A percentile compares a stretch with the other conserved stretches of the same genome.
Conservation (phyloP, 2,113 vertebrate genomes). For the Larimichthys polyactis region DNA sequence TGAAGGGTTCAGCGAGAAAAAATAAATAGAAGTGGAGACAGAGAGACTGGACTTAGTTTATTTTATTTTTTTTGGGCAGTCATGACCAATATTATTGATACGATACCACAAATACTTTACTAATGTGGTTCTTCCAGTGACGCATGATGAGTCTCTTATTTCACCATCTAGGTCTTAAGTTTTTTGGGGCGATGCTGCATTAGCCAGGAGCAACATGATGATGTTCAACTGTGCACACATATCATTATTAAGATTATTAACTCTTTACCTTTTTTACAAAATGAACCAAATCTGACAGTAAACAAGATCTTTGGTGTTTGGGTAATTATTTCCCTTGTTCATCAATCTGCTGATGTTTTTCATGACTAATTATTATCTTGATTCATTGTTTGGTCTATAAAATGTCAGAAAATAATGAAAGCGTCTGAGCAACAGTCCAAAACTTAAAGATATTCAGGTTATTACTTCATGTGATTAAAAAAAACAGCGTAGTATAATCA, state of each 20-base stretch:
- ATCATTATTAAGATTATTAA: neutral
- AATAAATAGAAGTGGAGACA: neutral
- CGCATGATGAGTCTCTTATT: neutral
- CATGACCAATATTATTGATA: neutral
- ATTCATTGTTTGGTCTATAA: neutral
- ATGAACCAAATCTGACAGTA: neutral
- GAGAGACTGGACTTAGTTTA: neutral
- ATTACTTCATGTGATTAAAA: neutral
- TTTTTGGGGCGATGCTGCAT: neutral
- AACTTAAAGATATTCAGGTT: neutral
- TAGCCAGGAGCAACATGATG: neutral
- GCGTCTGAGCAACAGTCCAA: neutral
- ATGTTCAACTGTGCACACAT: neutral
- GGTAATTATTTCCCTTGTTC: neutral
- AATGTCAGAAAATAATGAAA: neutral
- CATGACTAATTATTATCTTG: neutral
- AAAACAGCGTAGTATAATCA: no score
- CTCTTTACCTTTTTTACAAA: neutral
- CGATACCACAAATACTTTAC: neutral
- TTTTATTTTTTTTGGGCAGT: neutral
- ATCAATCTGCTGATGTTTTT: neutral
- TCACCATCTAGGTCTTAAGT: neutral
- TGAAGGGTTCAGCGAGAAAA: neutral
- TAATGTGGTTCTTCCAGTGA: neutral
- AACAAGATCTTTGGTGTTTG: neutral